Base-by-base conservation (phyloP, 2,113 vertebrate genomes). In the Astur gentilis region DNA sequence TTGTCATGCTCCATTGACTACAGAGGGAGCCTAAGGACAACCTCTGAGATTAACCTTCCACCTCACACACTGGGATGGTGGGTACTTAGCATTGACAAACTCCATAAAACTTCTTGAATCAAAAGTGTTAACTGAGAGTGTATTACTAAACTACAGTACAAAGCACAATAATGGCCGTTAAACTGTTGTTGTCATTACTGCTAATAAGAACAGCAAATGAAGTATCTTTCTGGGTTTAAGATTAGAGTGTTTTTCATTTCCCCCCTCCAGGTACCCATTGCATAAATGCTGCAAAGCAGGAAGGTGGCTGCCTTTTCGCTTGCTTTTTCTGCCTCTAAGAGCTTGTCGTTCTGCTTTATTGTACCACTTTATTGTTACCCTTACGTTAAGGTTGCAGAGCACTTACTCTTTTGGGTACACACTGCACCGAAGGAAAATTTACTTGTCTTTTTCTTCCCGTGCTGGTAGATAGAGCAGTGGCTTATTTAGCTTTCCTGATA, bases 401-500 rank as follows among this genome's bases (percentile, higher is more conserved):
- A 69, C 54, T 86, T 76, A 22, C 34, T 65, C 26, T 85, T 73
- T 36, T 31, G 21, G 27, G 29, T 69, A 50, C 19, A 29, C 17
- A 17, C 20, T 34, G 36, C 38, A 75, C 62, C 31, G 58, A 60
- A 95, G n/a, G 42, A 91, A 92, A 94, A 94, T 36, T 27, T 55
- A 32, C 76, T 26, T 16, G 6, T 60, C 32, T 80, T 91, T 82
- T 88, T 64, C 54, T 92, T 87, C 60, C 23, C 60, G 27, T 45
- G 18, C 13, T 26, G 47, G 23, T 38, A 82, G 77, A 77, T 36
- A 80, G 36, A 91, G 65, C 57, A 38, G 72, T 45, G n/a, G 62
- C 70, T 89, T 95, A 94, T 96, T 96, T 95, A 70, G n/a, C 78
- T 82, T 89, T 69, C 45, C 72, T 93, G 95, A 97, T 97, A 97